Conservation (phyloP, 2,113 vertebrate genomes). For the Oncorhynchus masou region DNA sequence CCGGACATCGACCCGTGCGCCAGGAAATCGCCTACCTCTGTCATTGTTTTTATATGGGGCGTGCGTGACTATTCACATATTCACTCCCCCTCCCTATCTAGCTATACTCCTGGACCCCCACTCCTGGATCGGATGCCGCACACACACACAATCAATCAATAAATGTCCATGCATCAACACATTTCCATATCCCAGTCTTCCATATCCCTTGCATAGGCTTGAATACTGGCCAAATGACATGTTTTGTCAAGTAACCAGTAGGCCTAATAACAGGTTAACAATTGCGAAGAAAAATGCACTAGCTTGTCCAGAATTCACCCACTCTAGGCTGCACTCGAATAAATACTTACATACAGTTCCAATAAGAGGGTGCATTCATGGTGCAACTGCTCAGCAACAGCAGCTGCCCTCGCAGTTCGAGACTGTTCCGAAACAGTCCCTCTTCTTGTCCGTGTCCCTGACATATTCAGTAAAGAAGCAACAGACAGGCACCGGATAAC, state of each 20-base stretch:
- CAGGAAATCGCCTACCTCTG: slow-evolving; percentile 48
- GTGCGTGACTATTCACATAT: neutral
- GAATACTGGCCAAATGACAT: too few species aligned
- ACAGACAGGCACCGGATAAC: slow-evolving; percentile 3
- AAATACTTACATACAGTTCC: slow-evolving; percentile 71
- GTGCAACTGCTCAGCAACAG: slow-evolving; percentile 60
- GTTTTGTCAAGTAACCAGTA: too few species aligned
- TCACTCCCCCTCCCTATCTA: neutral
- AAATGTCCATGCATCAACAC: too few species aligned
- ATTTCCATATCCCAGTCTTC: too few species aligned
- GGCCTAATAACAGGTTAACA: neutral
- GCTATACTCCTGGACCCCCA: slow-evolving; percentile 41
- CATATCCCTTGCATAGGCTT: too few species aligned
- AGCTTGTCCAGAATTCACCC: neutral
- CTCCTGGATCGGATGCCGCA: slow-evolving; percentile 9
- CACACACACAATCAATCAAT: neutral
- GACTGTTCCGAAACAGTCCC: slow-evolving; percentile 30
- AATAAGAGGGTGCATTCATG: slow-evolving; percentile 60
- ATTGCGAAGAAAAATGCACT: neutral
- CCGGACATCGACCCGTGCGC: slow-evolving; percentile 21
- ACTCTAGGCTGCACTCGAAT: neutral
- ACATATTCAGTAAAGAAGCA: slow-evolving; percentile 42
- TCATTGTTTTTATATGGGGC: slow-evolving; percentile 31
- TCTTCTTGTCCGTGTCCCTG: slow-evolving; percentile 41
- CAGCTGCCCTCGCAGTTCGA: slow-evolving; percentile 32